phyloP scores from a whole-genome alignment of 2,888 invertebrate genomes.

The Drosophila mulleri region DNA sequence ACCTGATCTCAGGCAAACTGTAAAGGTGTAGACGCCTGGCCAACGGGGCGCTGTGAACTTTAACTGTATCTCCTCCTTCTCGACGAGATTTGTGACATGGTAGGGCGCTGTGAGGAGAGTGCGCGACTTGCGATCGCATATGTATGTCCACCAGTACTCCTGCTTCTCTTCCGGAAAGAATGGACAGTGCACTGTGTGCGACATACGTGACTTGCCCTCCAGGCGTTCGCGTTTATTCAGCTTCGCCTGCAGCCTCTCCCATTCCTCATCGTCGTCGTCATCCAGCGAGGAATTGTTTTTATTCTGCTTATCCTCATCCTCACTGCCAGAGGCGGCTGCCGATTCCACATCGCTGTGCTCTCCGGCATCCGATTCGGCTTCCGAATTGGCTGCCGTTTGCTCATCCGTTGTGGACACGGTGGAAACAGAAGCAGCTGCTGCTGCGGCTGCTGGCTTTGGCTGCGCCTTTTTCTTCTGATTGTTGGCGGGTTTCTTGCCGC shows the following conservation, averaged over 20 bases:
- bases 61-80: constrained; percentile 95
- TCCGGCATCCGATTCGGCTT: constrained; percentile 85
- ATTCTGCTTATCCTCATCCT: constrained; percentile 88
- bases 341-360: constrained; percentile 86
- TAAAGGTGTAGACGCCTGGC: constrained; percentile 96
- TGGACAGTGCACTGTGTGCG: constrained; percentile 99
- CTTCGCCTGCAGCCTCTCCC: constrained; percentile 95
- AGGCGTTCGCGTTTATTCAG: constrained; percentile 94
- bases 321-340: constrained; percentile 86
- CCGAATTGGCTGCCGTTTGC: constrained; percentile 79
- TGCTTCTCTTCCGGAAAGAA: constrained; percentile 97
- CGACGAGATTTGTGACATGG: constrained; percentile 96
- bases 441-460: constrained; percentile 81
- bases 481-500: constrained; percentile 81
- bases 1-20: constrained; percentile 95
- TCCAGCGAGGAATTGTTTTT: constrained; percentile 85
- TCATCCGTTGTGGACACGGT: constrained; percentile 57
- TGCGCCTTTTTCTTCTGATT: constrained; percentile 83
- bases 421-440: constrained; percentile 13
- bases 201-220: constrained; percentile 96
- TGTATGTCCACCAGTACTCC: constrained; percentile 99
- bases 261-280: constrained; percentile 94
- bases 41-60: constrained; percentile 98
- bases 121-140: constrained; percentile 97
- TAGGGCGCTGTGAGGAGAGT: constrained; percentile 96